Percentiles rank a stretch among this genome's conserved stretches.
Evolutionary conservation across 2,888 invertebrate species (phyloP).

Genomic region (Drosophila basisetae): DNA sequence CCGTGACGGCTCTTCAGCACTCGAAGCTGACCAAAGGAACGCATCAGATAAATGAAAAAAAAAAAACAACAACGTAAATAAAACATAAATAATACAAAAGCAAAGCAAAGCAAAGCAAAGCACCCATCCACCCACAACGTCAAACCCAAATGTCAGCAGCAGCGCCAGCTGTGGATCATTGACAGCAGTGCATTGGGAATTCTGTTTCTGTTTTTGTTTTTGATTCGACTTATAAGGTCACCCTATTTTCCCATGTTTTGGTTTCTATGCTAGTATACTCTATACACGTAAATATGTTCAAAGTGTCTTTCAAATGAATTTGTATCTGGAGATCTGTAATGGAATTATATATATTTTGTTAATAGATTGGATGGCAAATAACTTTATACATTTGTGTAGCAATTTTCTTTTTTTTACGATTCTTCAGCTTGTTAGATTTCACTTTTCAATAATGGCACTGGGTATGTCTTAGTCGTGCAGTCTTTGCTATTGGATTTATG

Average conservation of each 20-base stretch:
- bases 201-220: constrained; percentile 5
- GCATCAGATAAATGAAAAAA: not conserved
- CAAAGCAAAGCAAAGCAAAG: not conserved
- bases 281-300: not conserved
- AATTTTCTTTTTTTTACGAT: not conserved
- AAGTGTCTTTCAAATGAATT: not conserved
- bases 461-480: not conserved
- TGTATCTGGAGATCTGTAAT: not conserved
- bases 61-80: not conserved
- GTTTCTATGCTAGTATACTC: constrained; percentile 12
- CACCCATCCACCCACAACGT: constrained; percentile 22
- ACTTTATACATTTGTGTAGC: not conserved
- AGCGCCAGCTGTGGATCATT: constrained; percentile 31
- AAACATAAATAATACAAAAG: constrained; percentile 12
- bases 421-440: not conserved
- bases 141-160: constrained; percentile 16
- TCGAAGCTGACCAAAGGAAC: constrained; percentile 45
- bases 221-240: constrained; percentile 60
- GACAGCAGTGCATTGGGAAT: constrained; percentile 20
- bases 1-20: constrained; percentile 5
- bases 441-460: not conserved
- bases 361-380: not conserved
- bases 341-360: not conserved
- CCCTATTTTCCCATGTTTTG: constrained; percentile 41
- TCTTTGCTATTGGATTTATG: not conserved